phyloP scores from a whole-genome alignment of 2,113 vertebrate species.

The Diadophis punctatus region DNA sequence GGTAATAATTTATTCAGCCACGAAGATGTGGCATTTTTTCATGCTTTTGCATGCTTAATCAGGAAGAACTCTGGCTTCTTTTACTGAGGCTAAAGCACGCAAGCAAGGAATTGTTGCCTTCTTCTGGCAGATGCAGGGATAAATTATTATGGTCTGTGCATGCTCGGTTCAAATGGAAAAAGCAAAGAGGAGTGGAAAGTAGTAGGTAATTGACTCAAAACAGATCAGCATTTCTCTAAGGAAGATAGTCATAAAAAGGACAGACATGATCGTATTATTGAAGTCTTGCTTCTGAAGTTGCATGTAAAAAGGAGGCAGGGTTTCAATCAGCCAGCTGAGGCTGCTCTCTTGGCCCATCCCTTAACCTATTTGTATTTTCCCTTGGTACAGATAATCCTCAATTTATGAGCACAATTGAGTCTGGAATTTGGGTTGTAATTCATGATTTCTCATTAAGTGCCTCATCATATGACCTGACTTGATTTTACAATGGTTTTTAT shows the following conservation, averaged over 20 bases:
- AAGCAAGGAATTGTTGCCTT: background rate
- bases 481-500: background rate
- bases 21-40: background rate
- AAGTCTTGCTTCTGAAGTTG: background rate
- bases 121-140: background rate
- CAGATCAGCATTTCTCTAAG: background rate
- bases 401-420: background rate
- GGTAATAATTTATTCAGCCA: background rate
- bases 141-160: background rate
- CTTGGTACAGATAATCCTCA: background rate
- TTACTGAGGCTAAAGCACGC: background rate
- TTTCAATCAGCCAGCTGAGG: background rate
- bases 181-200: background rate
- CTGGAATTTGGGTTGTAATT: background rate
- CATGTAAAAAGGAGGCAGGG: background rate
- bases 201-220: background rate
- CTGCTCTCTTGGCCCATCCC: background rate
- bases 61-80: background rate
- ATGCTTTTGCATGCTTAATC: background rate
- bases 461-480: background rate
- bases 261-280: background rate
- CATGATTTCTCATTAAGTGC: background rate
- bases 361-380: constrained; percentile 1
- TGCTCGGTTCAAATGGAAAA: background rate
- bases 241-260: background rate